These are phyloP conservation scores for Numenius phaeopus DNA, from an alignment of 2,797 vertebrate species.

Conservation along the genomic window DNA sequence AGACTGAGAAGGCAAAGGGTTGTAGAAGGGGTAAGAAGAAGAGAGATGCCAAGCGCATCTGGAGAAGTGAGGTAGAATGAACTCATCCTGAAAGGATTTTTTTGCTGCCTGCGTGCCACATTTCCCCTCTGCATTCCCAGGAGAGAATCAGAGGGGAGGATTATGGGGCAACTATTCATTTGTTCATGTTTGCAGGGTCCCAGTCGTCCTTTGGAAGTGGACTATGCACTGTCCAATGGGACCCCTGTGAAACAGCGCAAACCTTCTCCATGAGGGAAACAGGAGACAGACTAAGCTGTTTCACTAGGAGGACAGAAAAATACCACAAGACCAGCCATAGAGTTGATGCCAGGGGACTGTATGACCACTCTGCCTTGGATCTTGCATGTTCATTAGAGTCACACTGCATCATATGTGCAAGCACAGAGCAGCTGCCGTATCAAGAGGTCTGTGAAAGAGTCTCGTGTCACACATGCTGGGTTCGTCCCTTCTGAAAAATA, in stretches of 20 bases:
- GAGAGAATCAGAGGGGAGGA: not conserved
- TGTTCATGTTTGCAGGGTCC: not conserved
- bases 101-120: not conserved
- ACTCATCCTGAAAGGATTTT: not conserved
- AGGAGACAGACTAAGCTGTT: not conserved
- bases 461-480: not conserved
- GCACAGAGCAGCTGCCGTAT: not conserved
- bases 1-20: not conserved
- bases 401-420: not conserved
- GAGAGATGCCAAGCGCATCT: not conserved
- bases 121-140: not conserved
- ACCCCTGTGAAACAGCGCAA: not conserved
- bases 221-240: not conserved
- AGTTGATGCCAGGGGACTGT: not conserved
- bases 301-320: not conserved
- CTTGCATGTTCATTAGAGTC: not conserved
- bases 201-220: rapidly evolving
- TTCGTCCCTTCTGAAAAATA: not conserved
- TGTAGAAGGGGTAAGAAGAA: not conserved
- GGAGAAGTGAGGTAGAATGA: not conserved
- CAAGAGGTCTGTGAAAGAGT: not conserved
- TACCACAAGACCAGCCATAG: not conserved
- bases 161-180: rapidly evolving
- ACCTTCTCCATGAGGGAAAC: not conserved
- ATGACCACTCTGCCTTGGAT: not conserved